A percentile compares a stretch with the other conserved stretches of the same genome.
These are phyloP conservation scores for Ruditapes philippinarum DNA, from an alignment of 1,140 invertebrate species.

Conservation along the genomic window DNA sequence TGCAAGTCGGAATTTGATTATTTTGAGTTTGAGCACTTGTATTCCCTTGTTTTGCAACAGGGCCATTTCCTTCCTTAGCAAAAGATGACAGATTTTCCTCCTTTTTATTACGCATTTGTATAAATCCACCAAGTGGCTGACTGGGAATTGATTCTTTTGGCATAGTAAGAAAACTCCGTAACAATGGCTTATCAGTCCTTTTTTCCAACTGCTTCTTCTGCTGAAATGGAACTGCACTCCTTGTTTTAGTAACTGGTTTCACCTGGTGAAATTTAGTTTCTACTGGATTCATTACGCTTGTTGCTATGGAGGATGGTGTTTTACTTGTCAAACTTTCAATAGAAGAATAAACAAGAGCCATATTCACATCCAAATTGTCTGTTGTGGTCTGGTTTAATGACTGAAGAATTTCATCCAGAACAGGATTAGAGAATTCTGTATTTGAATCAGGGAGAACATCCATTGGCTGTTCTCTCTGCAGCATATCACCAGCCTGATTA, in stretches of 20 bases:
- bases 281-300: slow-evolving; percentile 22
- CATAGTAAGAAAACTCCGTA: slow-evolving; percentile 50
- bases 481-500: neutral
- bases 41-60: slow-evolving; percentile 9
- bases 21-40: slow-evolving; percentile 11
- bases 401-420: slow-evolving; percentile 32
- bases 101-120: slow-evolving; percentile 33
- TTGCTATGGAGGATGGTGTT: neutral
- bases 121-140: neutral
- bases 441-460: neutral
- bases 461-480: neutral
- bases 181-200: slow-evolving; percentile 35
- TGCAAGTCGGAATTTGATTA: neutral
- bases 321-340: slow-evolving; percentile 46
- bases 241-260: neutral
- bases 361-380: slow-evolving; percentile 33
- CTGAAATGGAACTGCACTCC: neutral
- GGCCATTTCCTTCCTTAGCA: neutral
- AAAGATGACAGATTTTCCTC: neutral
- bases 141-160: slow-evolving; percentile 33
- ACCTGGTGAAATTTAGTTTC: neutral
- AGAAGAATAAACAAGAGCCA: slow-evolving; percentile 44
- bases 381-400: slow-evolving; percentile 16
- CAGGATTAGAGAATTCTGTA: neutral
- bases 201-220: neutral